Conservation (phyloP, 1,140 invertebrate genomes). For the Eubasilissa regina region DNA sequence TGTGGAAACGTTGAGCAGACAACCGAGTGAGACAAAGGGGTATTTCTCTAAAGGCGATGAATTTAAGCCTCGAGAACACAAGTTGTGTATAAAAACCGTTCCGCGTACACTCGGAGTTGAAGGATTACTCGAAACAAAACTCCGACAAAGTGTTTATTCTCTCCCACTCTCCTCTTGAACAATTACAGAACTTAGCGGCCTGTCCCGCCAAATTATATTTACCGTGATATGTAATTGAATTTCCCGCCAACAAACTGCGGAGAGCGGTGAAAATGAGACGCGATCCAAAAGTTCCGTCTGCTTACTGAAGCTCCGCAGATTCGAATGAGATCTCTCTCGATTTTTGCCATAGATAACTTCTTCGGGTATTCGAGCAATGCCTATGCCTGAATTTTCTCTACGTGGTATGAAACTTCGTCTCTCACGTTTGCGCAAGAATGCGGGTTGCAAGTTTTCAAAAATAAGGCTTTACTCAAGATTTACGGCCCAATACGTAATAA, state of each 20-base stretch:
- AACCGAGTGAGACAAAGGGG: background rate
- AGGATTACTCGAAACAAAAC: conserved; percentile 5
- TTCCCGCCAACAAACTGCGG: conserved; percentile 3
- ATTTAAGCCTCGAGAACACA: background rate
- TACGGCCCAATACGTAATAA: no score
- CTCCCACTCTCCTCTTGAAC: conserved; percentile 15
- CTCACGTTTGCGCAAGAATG: no score
- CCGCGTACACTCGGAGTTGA: background rate
- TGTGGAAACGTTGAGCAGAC: background rate
- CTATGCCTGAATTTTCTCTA: no score
- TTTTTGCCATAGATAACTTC: no score
- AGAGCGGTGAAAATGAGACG: background rate
- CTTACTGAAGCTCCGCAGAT: no score
- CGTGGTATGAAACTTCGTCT: no score
- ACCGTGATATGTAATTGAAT: conserved; percentile 48
- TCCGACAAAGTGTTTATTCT: conserved; percentile 17
- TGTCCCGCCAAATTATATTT: conserved; percentile 45
- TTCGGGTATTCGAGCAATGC: no score
- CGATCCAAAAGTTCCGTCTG: background rate
- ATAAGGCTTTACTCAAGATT: no score
- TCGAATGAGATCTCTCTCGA: no score
- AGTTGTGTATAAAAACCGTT: background rate
- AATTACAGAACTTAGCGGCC: conserved; percentile 44
- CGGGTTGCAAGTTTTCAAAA: no score
- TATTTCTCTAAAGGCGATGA: background rate